Evolutionary conservation across 2,888 invertebrate species (phyloP).

Genomic region (Scaptodrosophila latifasciaeformis): DNA sequence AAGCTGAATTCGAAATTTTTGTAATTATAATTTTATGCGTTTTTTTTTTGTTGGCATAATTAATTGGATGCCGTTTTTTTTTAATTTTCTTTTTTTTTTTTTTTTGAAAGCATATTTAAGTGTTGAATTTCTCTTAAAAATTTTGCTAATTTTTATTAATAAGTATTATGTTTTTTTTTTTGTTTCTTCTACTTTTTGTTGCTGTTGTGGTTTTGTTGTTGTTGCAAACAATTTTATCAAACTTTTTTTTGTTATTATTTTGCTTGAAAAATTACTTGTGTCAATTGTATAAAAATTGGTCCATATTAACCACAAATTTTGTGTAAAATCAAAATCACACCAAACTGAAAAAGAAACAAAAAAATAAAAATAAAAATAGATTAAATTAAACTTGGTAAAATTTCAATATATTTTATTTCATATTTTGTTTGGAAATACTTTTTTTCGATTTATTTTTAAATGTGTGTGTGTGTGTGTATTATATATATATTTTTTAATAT

Average conservation of each 20-base stretch:
- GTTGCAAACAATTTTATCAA: no score
- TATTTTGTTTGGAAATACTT: constrained; percentile 32
- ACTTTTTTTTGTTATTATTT: constrained; percentile 19
- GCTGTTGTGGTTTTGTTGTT: constrained; percentile 8
- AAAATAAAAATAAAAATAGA: constrained; percentile 19
- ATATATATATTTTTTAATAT: constrained; percentile 26
- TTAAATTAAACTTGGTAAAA: background rate
- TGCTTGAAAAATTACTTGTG: constrained; percentile 48
- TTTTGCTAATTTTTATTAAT: constrained; percentile 43
- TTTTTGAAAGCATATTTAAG: constrained; percentile 25
- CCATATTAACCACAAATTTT: constrained; percentile 67
- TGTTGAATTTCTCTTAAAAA: constrained; percentile 53
- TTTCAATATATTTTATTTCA: background rate
- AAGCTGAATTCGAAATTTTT: constrained; percentile 23
- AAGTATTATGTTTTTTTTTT: constrained; percentile 22
- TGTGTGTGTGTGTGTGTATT: constrained; percentile 51
- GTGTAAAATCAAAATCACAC: constrained; percentile 32
- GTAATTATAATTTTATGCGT: constrained; percentile 2
- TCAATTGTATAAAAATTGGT: constrained; percentile 69
- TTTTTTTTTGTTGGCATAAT: background rate
- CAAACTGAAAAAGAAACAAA: constrained; percentile 19
- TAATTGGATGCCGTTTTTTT: background rate
- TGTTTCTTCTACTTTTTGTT: background rate
- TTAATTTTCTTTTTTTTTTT: constrained; percentile 10
- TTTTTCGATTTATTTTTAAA: constrained; percentile 37